phyloP scores from a whole-genome alignment of 2,113 vertebrate genomes.

The Myiozetetes cayanensis region DNA sequence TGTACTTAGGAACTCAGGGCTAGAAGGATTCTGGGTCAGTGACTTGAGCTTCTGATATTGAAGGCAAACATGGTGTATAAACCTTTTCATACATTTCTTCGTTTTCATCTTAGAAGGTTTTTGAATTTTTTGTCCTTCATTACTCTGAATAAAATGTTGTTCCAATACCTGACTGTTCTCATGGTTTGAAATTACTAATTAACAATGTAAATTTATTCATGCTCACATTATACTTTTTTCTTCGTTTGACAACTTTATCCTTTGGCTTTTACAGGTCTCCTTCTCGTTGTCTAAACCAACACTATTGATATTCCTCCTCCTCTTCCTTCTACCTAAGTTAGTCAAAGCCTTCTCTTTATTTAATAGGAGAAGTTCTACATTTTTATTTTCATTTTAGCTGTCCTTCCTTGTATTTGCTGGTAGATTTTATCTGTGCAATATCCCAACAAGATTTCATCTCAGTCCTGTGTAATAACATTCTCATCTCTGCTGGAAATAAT shows the following conservation, averaged over 20 bases:
- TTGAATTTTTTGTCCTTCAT: background rate
- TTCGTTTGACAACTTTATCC: background rate
- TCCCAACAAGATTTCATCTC: background rate
- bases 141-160: background rate
- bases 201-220: slow-evolving; percentile 44
- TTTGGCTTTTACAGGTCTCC: background rate
- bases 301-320: background rate
- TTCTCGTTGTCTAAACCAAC: background rate
- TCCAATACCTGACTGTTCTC: background rate
- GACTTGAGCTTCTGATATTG: background rate
- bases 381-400: background rate
- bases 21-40: background rate
- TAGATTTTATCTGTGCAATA: background rate
- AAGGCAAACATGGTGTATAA: background rate
- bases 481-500: background rate
- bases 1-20: background rate
- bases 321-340: background rate
- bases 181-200: background rate
- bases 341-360: background rate
- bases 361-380: background rate
- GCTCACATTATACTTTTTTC: background rate
- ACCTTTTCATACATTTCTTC: background rate
- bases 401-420: background rate
- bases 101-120: background rate
- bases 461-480: background rate